Evolutionary conservation across 2,113 vertebrate species (phyloP).

Genomic region (Lasiurus borealis): DNA sequence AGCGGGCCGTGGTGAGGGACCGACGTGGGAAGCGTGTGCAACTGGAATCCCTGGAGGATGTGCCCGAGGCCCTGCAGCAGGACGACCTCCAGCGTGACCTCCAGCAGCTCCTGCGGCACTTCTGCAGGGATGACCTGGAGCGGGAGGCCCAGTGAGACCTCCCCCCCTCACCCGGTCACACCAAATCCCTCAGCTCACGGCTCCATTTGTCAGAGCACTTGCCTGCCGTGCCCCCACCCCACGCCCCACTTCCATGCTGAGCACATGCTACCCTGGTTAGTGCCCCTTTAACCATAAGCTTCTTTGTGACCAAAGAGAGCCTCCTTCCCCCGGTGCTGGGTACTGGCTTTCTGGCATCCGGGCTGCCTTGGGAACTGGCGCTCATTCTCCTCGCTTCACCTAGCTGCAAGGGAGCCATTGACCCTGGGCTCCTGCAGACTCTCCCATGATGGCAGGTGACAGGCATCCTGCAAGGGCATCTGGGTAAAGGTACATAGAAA

Average conservation of each 20-base stretch:
- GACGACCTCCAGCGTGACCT: conserved; percentile 94
- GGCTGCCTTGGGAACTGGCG: conserved; percentile 77
- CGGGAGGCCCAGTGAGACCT: conserved; percentile 86
- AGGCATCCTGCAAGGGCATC: conserved; percentile 66
- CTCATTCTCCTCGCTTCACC: conserved; percentile 81
- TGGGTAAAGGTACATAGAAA: conserved; percentile 86
- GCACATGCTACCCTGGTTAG: conserved; percentile 71
- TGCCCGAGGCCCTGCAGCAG: conserved; percentile 89
- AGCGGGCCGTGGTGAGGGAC: conserved; percentile 97
- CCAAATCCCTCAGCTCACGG: conserved; percentile 32
- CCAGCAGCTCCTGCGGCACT: conserved; percentile 92
- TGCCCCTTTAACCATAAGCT: conserved; percentile 86
- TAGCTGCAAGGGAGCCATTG: conserved; percentile 63
- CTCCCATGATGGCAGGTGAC: conserved; percentile 87
- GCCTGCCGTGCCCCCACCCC: not conserved
- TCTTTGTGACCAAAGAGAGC: conserved; percentile 98
- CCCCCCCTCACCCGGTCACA: conserved; percentile 83
- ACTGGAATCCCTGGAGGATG: conserved; percentile 93
- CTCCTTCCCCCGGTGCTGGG: conserved; percentile 86
- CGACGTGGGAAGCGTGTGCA: conserved; percentile 90
- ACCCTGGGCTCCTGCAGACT: conserved; percentile 87
- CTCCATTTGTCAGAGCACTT: conserved; percentile 63
- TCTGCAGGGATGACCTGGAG: conserved; percentile 89
- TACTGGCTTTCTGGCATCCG: conserved; percentile 80
- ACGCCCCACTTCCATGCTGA: no score